These are phyloP conservation scores for Odobenus rosmarus DNA, from an alignment of 2,113 vertebrate species.

Conservation along the genomic window DNA sequence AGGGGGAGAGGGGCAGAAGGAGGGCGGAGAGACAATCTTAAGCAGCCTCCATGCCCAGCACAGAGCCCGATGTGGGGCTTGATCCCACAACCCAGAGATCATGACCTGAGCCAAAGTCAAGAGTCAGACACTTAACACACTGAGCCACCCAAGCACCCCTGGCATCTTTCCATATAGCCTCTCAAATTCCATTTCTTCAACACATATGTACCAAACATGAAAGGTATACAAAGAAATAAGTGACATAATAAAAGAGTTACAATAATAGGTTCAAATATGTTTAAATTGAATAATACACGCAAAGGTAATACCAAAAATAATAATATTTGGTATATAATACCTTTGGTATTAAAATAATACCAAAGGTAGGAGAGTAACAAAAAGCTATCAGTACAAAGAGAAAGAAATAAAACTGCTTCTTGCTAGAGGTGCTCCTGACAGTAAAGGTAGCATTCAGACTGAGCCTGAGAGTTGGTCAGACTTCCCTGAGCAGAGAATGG, in stretches of 20 bases:
- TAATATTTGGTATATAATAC: too few relatives aligned
- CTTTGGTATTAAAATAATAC: neutral
- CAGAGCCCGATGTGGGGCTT: neutral
- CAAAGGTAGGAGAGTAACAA: neutral
- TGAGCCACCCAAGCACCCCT: neutral
- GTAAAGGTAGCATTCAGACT: neutral
- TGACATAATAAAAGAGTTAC: neutral
- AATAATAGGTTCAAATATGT: neutral
- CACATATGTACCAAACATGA: neutral
- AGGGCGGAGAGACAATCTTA: neutral
- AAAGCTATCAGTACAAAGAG: neutral
- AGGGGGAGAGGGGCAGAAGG: neutral
- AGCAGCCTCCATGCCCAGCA: neutral
- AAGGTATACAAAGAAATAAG: neutral
- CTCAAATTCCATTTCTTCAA: constrained; percentile 38
- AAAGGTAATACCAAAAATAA: neutral
- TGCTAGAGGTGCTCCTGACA: neutral
- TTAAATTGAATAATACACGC: neutral
- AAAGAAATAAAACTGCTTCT: neutral
- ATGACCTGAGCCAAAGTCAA: neutral
- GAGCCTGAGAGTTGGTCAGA: neutral
- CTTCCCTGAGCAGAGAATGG: neutral
- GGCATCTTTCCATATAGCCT: neutral
- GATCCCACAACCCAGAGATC: neutral
- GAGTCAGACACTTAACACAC: neutral